phyloP scores from a whole-genome alignment of 2,113 vertebrate genomes.

The Mormyrus lacerda region DNA sequence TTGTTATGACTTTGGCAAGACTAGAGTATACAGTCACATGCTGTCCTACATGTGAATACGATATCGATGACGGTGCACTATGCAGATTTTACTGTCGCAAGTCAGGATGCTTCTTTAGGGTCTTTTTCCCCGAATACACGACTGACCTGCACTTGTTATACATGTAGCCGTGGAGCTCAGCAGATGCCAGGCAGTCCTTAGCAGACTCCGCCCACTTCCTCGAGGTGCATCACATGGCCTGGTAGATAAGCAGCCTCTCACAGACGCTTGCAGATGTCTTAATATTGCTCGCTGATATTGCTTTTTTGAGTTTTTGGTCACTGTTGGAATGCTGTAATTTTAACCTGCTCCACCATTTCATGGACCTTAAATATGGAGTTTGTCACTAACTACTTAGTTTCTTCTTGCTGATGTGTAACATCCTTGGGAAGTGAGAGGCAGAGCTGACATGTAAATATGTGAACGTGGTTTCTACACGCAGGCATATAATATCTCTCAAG shows the following conservation, averaged over 20 bases:
- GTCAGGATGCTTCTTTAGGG: slow-evolving; percentile 32
- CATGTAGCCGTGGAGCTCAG: background rate
- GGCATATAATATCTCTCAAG: background rate
- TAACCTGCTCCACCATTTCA: slow-evolving; percentile 17
- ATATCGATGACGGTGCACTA: slow-evolving; percentile 37
- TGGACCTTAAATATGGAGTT: slow-evolving; percentile 21
- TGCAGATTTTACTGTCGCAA: slow-evolving; percentile 35
- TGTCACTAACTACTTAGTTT: slow-evolving; percentile 20
- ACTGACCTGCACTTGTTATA: slow-evolving; percentile 2
- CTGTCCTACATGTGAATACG: slow-evolving; percentile 25
- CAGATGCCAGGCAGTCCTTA: background rate
- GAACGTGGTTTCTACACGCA: background rate
- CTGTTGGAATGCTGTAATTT: slow-evolving; percentile 23
- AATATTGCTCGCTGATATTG: slow-evolving; percentile 34
- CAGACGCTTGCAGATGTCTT: slow-evolving; percentile 27
- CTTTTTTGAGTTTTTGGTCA: slow-evolving; percentile 30
- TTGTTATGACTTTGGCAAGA: slow-evolving; percentile 55
- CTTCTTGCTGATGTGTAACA: background rate
- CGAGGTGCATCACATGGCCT: background rate
- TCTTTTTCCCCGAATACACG: slow-evolving; percentile 19
- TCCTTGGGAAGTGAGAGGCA: background rate
- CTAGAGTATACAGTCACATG: slow-evolving; percentile 6
- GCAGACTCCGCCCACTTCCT: background rate
- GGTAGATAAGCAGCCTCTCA: slow-evolving; percentile 6
- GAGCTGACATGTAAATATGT: background rate